These are phyloP conservation scores for Diadema setosum DNA, from an alignment of 35 echinoderm and acorn worm genomes.

Conservation along the genomic window DNA sequence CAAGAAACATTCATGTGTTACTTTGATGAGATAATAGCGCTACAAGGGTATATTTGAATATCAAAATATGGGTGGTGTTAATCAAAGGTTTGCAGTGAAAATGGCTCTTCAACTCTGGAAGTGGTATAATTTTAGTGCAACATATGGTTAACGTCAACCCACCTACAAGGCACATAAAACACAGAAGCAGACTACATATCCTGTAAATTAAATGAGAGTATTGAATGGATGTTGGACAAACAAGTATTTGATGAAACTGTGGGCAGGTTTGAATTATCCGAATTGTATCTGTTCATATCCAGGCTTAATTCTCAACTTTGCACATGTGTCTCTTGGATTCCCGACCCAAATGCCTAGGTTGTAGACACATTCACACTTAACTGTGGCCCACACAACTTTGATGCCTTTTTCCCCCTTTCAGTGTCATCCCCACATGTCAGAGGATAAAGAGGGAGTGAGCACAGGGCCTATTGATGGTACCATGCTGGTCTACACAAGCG, in stretches of 20 bases:
- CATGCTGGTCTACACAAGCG: neutral
- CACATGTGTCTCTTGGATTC: too few relatives aligned
- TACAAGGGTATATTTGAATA: conserved; percentile 35
- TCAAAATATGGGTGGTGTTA: conserved; percentile 51
- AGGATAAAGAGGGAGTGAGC: neutral
- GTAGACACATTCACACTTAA: neutral
- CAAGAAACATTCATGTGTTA: conserved; percentile 18
- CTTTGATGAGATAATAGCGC: conserved; percentile 40
- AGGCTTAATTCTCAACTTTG: neutral
- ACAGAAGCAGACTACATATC: neutral
- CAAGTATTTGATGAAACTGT: neutral
- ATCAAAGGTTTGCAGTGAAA: neutral
- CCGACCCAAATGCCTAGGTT: neutral
- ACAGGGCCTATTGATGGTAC: neutral
- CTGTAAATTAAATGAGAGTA: neutral
- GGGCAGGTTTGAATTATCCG: neutral
- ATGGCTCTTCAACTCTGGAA: neutral
- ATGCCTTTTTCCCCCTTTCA: neutral
- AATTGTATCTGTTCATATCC: neutral
- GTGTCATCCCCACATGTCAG: neutral
- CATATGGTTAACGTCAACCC: neutral
- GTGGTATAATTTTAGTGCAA: neutral
- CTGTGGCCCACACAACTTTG: neutral
- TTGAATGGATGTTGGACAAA: neutral
- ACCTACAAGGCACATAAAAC: neutral